Conservation (phyloP, 1,140 invertebrate genomes). For the Drosophila teissieri region DNA sequence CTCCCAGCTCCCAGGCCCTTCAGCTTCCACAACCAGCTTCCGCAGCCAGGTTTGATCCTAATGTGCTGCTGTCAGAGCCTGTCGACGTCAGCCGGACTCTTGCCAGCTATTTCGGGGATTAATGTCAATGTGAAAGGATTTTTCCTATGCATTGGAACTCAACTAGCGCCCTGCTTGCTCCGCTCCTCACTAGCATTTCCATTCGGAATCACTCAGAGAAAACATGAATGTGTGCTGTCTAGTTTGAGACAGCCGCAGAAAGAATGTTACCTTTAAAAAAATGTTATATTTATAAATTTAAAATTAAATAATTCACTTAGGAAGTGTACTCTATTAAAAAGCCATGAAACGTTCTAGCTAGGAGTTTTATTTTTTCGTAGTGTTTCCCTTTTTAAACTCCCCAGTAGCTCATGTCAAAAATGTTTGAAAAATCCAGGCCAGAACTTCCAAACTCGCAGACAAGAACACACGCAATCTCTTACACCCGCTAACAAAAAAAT, state of each 20-base stretch:
- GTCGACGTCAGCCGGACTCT: conserved; percentile 62
- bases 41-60: conserved; percentile 58
- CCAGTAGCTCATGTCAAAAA: conserved; percentile 36
- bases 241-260: background rate
- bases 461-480: background rate
- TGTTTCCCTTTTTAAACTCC: background rate
- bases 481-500: background rate
- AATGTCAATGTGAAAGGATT: conserved; percentile 82
- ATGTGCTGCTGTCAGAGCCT: conserved; percentile 79
- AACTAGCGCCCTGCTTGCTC: conserved; percentile 4
- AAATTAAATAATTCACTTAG: background rate
- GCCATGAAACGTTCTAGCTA: too few relatives aligned
- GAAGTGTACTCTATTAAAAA: background rate
- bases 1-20: conserved; percentile 11
- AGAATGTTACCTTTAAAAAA: accelerated
- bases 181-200: background rate
- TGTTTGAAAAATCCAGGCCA: conserved; percentile 22
- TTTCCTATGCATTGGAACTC: conserved; percentile 38
- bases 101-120: conserved; percentile 76
- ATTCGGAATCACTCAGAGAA: conserved; percentile 4
- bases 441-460: background rate
- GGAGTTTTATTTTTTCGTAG: background rate
- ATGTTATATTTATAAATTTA: background rate
- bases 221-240: background rate
- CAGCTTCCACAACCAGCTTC: conserved; percentile 48